These are phyloP conservation scores for Acrocephalus kingi DNA, from an alignment of 2,113 vertebrate species.

Conservation along the genomic window DNA sequence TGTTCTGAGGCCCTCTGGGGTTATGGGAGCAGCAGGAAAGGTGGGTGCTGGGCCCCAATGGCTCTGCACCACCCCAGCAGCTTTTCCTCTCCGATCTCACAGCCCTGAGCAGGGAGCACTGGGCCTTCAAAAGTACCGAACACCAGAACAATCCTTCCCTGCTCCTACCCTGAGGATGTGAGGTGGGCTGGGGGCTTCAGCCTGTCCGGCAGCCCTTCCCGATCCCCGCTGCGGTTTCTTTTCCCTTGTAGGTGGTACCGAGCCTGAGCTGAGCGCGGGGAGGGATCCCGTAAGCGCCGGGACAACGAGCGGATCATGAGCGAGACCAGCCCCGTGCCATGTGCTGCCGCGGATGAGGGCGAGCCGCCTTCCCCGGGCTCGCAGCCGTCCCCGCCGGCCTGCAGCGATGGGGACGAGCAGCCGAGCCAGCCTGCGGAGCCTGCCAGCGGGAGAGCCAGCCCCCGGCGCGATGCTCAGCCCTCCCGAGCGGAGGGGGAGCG, in stretches of 20 bases:
- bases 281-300: neutral
- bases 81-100: neutral
- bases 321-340: neutral
- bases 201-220: neutral
- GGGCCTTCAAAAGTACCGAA: neutral
- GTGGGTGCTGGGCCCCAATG: neutral
- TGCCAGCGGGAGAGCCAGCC: neutral
- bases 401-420: neutral
- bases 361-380: neutral
- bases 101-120: accelerated
- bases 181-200: neutral
- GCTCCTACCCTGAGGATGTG: neutral
- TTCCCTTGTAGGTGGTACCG: neutral
- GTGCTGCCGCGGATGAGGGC: neutral
- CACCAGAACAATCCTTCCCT: neutral
- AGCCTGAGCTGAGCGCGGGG: neutral
- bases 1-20: too few species aligned
- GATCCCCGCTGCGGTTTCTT: neutral
- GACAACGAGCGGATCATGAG: constrained; percentile 37
- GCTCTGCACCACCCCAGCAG: neutral
- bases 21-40: neutral
- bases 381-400: neutral
- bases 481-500: neutral
- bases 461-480: neutral
- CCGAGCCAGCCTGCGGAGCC: neutral